Conservation (phyloP, 2,113 vertebrate genomes). For the Cavia porcellus region DNA sequence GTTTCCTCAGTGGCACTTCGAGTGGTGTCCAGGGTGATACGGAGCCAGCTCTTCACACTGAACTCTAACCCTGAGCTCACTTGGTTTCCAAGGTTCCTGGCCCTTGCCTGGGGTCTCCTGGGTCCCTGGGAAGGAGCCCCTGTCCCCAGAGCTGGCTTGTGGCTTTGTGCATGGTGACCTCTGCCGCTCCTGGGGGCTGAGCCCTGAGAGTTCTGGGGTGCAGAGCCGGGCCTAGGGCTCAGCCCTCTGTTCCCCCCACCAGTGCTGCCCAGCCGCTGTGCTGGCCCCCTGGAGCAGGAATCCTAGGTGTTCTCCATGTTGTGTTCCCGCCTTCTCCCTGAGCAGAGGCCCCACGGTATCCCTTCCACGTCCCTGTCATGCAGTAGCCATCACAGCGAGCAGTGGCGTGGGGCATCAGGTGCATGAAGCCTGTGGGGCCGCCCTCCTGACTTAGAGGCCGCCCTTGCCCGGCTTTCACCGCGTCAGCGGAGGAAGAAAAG, state of each 20-base stretch:
- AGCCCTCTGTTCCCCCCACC: no score
- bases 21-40: neutral
- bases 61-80: neutral
- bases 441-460: neutral
- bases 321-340: neutral
- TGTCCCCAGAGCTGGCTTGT: neutral
- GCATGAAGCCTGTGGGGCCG: neutral
- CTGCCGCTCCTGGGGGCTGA: neutral
- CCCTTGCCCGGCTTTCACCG: neutral
- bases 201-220: neutral
- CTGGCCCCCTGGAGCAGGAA: neutral
- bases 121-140: neutral
- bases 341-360: neutral
- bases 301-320: neutral
- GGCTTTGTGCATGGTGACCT: neutral
- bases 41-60: neutral
- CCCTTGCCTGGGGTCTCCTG: neutral
- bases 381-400: neutral
- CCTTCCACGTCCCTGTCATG: neutral
- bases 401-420: neutral
- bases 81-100: neutral
- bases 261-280: neutral
- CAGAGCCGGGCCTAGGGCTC: fast-evolving
- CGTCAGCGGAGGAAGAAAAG: neutral
- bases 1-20: neutral